Evolutionary conservation across 2,797 vertebrate species (phyloP), one percentile per base, ranked within the genome.

Genomic region (Megalops cyprinoides): DNA sequence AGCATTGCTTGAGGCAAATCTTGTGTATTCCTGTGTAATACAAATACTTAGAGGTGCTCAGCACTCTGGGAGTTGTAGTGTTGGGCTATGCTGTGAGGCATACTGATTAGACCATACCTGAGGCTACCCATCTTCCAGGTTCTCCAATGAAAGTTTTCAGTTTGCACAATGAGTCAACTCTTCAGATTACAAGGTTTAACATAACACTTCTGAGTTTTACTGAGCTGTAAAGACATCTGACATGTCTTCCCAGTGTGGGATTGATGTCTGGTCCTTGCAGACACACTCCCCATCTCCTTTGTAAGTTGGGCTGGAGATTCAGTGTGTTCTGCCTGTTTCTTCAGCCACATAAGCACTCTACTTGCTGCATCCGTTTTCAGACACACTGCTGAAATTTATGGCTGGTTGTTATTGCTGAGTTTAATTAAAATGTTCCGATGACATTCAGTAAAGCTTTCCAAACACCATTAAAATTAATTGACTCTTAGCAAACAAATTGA

Each of bases 381-480:
- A 80, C 81, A 76, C 78, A 82, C 82, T 46, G 81, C 82, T 80
- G 78, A 86, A 79, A 91, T 93, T 94, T 92, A 87, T 87, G 74
- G 86, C 88, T 91, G 87, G 81, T 89, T 91, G 87, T 92, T 89
- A 86, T 86, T 81, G 91, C 87, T 89, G 85, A 85, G 80, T 91
- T 94, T 94, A 94, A 95, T 95, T 95, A 94, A 94, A 95, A 90
- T 90, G 88, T 87, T 90, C 90, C 82, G 31, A 79, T 86, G 85
- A 83, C 85, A 86, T 87, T 88, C 81, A 80, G 67, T 80, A 83
- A 80, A 86, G 90, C 90, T 88, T 86, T 90, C 86, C 84, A 87
- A 83, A 88, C 62, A 42, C 85, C 86, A 89, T 95, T 93, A 94
- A 89, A 93, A 93, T 92, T 91, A 92, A 95, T 93, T 92, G 92